Percentiles rank a stretch among this genome's conserved stretches.
Evolutionary conservation across 1,140 invertebrate genomes (phyloP).

Genomic region (Probaryconus sp.): DNA sequence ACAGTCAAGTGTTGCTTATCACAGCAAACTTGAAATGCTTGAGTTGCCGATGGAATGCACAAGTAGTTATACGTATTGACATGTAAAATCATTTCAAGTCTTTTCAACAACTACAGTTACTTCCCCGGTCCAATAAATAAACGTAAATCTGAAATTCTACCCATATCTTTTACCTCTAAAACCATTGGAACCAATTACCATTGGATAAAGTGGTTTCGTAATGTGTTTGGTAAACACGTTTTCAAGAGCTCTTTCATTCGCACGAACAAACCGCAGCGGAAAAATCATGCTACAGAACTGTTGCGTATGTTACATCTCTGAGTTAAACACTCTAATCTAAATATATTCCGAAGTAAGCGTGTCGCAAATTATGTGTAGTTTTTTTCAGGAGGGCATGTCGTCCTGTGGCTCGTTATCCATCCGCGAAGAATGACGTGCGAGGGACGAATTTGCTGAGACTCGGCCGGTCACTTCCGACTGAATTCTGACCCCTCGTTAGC

Average conservation of each 20-base stretch:
- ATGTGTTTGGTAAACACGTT: slow-evolving; percentile 39
- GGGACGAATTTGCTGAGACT: slow-evolving; percentile 48
- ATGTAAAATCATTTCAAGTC: no score
- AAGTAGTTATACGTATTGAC: no score
- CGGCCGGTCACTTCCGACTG: slow-evolving; percentile 49
- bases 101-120: no score
- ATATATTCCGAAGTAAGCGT: slow-evolving; percentile 36
- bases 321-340: slow-evolving; percentile 31
- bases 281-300: slow-evolving; percentile 23
- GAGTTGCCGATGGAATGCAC: no score
- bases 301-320: slow-evolving; percentile 10
- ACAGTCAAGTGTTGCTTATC: no score
- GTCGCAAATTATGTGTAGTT: slow-evolving; percentile 29
- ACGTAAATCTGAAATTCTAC: no score
- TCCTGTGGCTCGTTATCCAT: slow-evolving; percentile 47
- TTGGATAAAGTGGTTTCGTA: no score
- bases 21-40: no score
- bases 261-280: slow-evolving; percentile 20
- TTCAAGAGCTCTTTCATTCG: slow-evolving; percentile 9
- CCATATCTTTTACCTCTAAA: no score
- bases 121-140: no score
- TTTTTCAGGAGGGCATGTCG: slow-evolving; percentile 20
- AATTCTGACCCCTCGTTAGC: slow-evolving; percentile 63
- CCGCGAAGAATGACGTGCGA: slow-evolving; percentile 36
- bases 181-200: no score